Base-by-base conservation (phyloP, 2,113 vertebrate genomes). In the Falco punctatus region DNA sequence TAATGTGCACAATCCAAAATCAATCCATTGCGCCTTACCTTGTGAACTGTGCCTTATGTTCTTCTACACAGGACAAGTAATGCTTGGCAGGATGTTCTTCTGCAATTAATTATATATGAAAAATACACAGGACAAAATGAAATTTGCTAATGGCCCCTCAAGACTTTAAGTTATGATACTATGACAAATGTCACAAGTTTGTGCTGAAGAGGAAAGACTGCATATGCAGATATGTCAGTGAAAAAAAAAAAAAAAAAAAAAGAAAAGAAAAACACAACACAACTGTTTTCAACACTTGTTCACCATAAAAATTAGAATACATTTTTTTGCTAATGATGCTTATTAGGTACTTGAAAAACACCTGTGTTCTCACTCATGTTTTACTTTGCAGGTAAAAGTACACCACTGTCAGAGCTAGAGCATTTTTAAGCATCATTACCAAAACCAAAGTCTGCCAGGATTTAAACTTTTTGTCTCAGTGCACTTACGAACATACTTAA, bases 241-340 rank as follows among this genome's bases (percentile, higher is more conserved):
- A 3, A 8, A n/a, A 17, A 15, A 5, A 4, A 2, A 3, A 6
- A 9, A 67, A 66, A 42, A 14, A 6, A 35, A 35, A 35, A 35
- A 35, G 35, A 35, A 35, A 4, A 3, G 3, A 13, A 4, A 2
- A 3, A 2, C 27, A 54, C 1, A 17, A 3, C 2, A 26, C 23
- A 77, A 19, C 1, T 46, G 6, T 62, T 91, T 86, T 72, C 49
- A 61, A 18, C 10, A 65, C 3, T 27, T 88, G 78, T 81, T 62
- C 33, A 65, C 30, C 8, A 14, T 58, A 55, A 92, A 86, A 28
- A 75, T 32, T 48, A 33, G 24, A 82, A 69, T 26, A 55, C 4
- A 13, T 42, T 57, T 4, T 51, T 91, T 90, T 80, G 19, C 19
- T 91, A 44, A 20, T 75, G 23, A 16, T 2, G 1, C 6, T 59